A percentile compares a stretch with the other conserved stretches of the same genome.
Evolutionary conservation across 2,888 invertebrate species (phyloP).

Genomic region (Hirtodrosophila trivittata): DNA sequence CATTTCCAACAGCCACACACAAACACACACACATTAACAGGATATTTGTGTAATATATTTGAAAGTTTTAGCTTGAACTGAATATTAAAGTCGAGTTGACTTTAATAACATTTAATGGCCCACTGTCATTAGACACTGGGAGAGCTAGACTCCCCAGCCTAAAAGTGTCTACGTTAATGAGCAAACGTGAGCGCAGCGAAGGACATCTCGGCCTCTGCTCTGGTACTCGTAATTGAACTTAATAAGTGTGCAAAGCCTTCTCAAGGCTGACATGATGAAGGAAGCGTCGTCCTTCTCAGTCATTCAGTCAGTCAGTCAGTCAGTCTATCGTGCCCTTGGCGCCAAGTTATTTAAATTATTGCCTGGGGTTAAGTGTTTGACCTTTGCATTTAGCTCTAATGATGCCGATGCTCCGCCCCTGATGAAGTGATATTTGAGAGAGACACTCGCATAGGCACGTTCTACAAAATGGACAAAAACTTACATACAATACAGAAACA

Average conservation of each 20-base stretch:
- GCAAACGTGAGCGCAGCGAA: constrained; percentile 33
- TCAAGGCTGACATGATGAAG: constrained; percentile 27
- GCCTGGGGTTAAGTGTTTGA: constrained; percentile 48
- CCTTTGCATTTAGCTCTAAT: constrained; percentile 50
- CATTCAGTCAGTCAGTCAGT: constrained; percentile 11
- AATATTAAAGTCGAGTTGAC: neutral
- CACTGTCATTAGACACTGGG: no score
- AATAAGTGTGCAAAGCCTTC: constrained; percentile 39
- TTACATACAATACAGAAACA: constrained; percentile 8
- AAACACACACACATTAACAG: neutral
- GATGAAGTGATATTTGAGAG: constrained; percentile 1
- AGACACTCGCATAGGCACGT: constrained; percentile 49
- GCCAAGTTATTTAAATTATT: constrained; percentile 55
- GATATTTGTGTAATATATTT: neutral
- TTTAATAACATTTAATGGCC: constrained; percentile 30
- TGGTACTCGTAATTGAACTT: constrained; percentile 54
- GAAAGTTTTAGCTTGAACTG: neutral
- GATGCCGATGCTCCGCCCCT: constrained; percentile 25
- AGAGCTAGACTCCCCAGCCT: no score
- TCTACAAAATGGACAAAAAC: constrained; percentile 20
- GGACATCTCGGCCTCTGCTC: constrained; percentile 31
- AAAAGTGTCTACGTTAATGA: constrained; percentile 42
- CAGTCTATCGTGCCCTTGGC: constrained; percentile 43
- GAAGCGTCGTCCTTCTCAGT: neutral
- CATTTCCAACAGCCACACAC: neutral